Evolutionary conservation across 2,888 invertebrate genomes (phyloP), one percentile per base, ranked within the genome.

Genomic region (Drosophila flavopinicola): DNA sequence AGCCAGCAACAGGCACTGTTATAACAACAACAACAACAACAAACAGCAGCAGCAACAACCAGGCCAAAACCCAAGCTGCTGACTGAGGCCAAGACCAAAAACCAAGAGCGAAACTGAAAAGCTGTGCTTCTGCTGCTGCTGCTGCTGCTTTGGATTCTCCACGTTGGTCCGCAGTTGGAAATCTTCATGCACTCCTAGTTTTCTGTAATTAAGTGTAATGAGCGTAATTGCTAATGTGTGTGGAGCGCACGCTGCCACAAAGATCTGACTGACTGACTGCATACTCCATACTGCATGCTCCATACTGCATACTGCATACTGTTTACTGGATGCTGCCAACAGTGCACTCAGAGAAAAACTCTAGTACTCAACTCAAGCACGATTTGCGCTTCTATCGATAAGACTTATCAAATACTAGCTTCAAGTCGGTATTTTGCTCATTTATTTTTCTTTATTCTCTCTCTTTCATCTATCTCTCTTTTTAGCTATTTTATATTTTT

Each of bases 191-290:
- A 82, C 85, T 87, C 85, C 87, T 88, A 87, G 78, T 80, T 79
- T 88, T 87, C 79, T 86, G 87, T 88, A 89, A 89, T 89, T 89
- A 89, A 89, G 84, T 88, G 85, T 89, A 89, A 89, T 89, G 89
- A 89, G 89, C 85, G 88, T 89, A 89, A 89, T 89, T 89, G 89
- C 88, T 88, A 88, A 88, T 88, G 87, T 82, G 77, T 78, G 66
- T 73, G 63, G 75, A 74, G 70, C 75, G 66, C 66, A 74, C 33
- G 69, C 69, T 65, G 74, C 60, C 52, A 27, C 51, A 51, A 57
- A 65, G 64, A 68, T 64, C 52, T 27, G 27, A 37, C 30, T 13
- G 39, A n/a, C 38, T 57, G 39, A 33, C 49, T 38, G 47, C 57
- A 47, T 53, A 23, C 37, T 37, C 11, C 27, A 29, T 25, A 42